Evolutionary conservation across 2,888 invertebrate genomes (phyloP), one percentile per base, ranked within the genome.

Genomic region (Chironomus riparius): DNA sequence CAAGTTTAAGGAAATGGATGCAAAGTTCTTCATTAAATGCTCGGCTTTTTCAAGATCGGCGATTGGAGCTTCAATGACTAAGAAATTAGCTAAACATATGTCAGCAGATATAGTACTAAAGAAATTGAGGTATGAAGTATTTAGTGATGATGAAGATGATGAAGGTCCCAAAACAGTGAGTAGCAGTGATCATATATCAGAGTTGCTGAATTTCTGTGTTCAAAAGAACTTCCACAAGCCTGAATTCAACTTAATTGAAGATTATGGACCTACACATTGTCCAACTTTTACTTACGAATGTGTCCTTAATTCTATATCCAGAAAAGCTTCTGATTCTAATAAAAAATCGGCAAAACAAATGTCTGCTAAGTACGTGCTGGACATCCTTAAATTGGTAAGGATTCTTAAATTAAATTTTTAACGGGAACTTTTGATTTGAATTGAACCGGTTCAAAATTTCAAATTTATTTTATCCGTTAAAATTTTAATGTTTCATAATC

Each of bases 271-370:
- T 6, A n/a, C 22, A 13, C 73, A 74, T 48, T 15, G 15, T 48
- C 74, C 74, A n/a, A 22, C 48, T 15, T 74, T 74, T 47, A 47
- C 47, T 2, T 68, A 68, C 24, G 22, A 74, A 28, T 74, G 74
- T 15, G 12, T 5, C n/a, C 21, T 74, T 10, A 4, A 68, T 15
- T 74, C 74, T 3, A 74, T 74, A 56, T 5, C 15, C 3, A 15
- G 7, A 18, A 56, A 15, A 15, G n/a, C 18, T 0, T 56, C 56
- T 7, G 56, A 4, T 18, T 7, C n/a, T 18, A 18, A 15, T 7
- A 56, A 56, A 15, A 38, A 38, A 15, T 15, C 5, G 4, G 15
- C 68, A 56, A 56, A 56, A 6, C 22, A 38, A n/a, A 47, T 12
- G 10, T 4, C 48, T 56, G 24, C 21, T 1, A 48, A 48, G 6